Conservation (phyloP, 2,797 vertebrate genomes). For the Eutrigla gurnardus region DNA sequence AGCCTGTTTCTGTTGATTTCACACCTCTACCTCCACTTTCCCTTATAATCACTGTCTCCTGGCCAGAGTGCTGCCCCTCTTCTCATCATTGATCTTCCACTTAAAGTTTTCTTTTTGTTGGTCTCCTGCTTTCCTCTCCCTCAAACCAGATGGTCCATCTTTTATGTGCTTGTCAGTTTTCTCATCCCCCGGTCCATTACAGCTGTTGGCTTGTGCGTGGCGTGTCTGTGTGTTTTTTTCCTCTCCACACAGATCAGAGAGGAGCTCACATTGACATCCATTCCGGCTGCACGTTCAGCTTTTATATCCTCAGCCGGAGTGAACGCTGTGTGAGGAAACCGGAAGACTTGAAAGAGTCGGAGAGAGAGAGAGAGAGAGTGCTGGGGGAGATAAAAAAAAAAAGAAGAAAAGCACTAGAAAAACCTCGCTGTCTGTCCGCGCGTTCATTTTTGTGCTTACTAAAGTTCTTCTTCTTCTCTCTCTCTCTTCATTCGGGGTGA, state of each 20-base stretch:
- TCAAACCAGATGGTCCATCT: conserved; percentile 57
- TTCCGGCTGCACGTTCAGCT: conserved; percentile 73
- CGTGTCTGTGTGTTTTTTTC: conserved; percentile 43
- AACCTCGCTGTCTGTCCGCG: conserved; percentile 66
- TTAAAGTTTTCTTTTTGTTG: conserved; percentile 7
- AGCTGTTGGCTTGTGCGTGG: conserved; percentile 51
- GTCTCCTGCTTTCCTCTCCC: conserved; percentile 22
- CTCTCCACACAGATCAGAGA: conserved; percentile 72
- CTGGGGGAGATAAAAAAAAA: conserved; percentile 52
- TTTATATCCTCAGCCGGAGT: conserved; percentile 68
- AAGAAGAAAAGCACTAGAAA: conserved; percentile 58
- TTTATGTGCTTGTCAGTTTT: conserved; percentile 71
- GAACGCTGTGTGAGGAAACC: conserved; percentile 59
- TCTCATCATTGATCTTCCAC: conserved; percentile 40
- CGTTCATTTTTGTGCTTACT: conserved; percentile 84
- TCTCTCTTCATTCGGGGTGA: conserved; percentile 66
- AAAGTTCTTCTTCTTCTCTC: conserved; percentile 76
- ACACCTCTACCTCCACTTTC: conserved; percentile 18
- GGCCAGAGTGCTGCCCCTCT: conserved; percentile 19
- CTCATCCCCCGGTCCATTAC: conserved; percentile 72
- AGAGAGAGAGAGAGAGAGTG: conserved; percentile 68
- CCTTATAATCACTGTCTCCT: conserved; percentile 8
- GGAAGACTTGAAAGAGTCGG: conserved; percentile 73
- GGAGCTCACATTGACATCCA: conserved; percentile 77
- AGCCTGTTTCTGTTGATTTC: conserved; percentile 19